phyloP scores from a whole-genome alignment of 2,113 vertebrate genomes.

The Lampris incognitus region DNA sequence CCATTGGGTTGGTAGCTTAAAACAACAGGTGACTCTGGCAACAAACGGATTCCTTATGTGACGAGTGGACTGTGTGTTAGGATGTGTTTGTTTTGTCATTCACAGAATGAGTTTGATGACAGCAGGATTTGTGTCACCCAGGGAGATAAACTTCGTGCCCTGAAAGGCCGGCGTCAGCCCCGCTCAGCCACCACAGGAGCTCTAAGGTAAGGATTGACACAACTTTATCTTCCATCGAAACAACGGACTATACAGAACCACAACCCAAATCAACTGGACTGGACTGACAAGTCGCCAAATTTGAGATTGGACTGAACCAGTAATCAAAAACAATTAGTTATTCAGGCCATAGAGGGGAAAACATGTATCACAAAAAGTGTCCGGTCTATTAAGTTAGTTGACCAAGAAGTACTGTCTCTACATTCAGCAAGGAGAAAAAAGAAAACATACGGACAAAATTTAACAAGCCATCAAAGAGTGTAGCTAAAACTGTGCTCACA shows the following conservation, averaged over 20 bases:
- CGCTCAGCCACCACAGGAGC: slow-evolving; percentile 83
- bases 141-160: slow-evolving; percentile 96
- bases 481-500: background rate
- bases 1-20: too few species aligned
- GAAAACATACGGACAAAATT: background rate
- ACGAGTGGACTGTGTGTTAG: background rate
- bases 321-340: too few species aligned
- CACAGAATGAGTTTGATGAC: slow-evolving; percentile 84
- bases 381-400: too few species aligned
- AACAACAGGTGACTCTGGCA: too few species aligned
- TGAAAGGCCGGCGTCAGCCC: slow-evolving; percentile 89
- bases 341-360: too few species aligned
- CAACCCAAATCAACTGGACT: background rate
- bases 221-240: background rate
- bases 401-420: too few species aligned
- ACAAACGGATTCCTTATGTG: too few species aligned
- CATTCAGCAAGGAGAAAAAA: background rate
- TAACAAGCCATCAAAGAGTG: background rate
- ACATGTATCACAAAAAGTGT: too few species aligned
- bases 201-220: slow-evolving; percentile 79
- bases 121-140: slow-evolving; percentile 85
- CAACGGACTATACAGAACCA: too few species aligned
- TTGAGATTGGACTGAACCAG: too few species aligned
- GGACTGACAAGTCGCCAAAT: background rate
- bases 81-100: slow-evolving; percentile 31